Percentiles rank a stretch among this genome's conserved stretches.
Evolutionary conservation across 2,888 invertebrate genomes (phyloP).

Genomic region (Amphipoea oculea): DNA sequence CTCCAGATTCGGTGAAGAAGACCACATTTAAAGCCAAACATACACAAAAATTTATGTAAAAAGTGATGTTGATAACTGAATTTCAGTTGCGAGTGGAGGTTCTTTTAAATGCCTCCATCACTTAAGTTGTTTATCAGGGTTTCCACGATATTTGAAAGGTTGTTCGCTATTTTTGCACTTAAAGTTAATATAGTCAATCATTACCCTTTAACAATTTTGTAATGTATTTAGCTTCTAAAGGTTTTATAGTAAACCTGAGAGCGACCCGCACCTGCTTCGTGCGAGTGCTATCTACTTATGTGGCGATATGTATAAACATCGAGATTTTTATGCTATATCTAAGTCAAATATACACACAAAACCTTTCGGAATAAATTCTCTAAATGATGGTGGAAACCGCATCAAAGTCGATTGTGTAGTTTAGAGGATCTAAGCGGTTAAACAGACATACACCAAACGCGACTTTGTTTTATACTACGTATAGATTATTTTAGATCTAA

Average conservation of each 20-base stretch:
- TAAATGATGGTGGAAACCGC: background rate
- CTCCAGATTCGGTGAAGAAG: too few relatives aligned
- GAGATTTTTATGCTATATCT: background rate
- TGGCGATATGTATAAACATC: background rate
- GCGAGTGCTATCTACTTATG: background rate
- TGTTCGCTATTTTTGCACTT: background rate
- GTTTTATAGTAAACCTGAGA: background rate
- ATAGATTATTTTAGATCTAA: too few relatives aligned
- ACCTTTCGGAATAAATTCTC: background rate
- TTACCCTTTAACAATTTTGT: background rate
- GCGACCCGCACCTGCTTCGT: background rate
- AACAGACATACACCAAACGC: background rate
- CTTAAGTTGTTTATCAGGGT: too few relatives aligned
- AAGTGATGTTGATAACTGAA: conserved; percentile 3
- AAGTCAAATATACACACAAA: background rate
- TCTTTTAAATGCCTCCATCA: background rate
- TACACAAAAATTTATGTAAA: background rate
- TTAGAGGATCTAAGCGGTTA: background rate
- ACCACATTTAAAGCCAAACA: too few relatives aligned
- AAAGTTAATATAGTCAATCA: background rate
- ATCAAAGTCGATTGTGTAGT: background rate
- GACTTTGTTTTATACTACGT: background rate
- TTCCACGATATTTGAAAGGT: too few relatives aligned
- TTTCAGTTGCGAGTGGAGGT: background rate
- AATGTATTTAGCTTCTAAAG: background rate